Evolutionary conservation across 2,113 vertebrate species (phyloP), one percentile per base, ranked within the genome.

Genomic region (Irena cyanogastra): DNA sequence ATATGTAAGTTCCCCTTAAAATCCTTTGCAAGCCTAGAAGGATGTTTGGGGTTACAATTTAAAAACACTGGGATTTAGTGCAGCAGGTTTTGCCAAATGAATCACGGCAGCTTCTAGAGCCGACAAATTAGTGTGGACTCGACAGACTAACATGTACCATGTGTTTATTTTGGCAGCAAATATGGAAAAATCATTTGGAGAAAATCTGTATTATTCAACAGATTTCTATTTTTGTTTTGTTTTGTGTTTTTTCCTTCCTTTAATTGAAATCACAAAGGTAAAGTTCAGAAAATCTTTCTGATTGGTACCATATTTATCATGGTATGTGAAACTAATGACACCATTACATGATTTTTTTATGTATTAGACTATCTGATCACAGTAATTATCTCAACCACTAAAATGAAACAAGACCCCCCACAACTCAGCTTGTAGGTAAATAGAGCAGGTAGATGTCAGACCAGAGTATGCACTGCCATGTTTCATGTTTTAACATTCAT

Each of bases 181-280:
- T 89, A 93, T 97, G 98, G 98, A 98, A 98, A 98, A 98, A 97
- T 98, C 90, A 97, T 98, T 98, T 98, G 90, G 91, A 97, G 80
- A 96, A 97, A 97, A 97, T 94, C 83, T 93, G 86, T 96, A 96
- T 97, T 98, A 97, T 97, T 98, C 89, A 97, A 97, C 89, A 70
- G 68, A 97, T 97, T 97, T 98, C 47, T 95, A 89, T 97, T 96
- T 59, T 69, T 84, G 41, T 47, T 96, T 95, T 97, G 57, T 96
- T 97, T 97, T 49, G n/a, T 90, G 66, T 82, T 85, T 86, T 84
- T 61, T 17, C 27, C 31, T 87, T 94, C 26, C 41, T 94, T 95
- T 98, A 97, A 97, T 96, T 93, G 94, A 90, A 96, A 95, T 97
- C 94, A 92, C 69, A 97, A 98, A 98, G 97, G 96, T 98, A 97